Evolutionary conservation across 2,113 vertebrate genomes (phyloP).

Genomic region (Pampusana beccarii): DNA sequence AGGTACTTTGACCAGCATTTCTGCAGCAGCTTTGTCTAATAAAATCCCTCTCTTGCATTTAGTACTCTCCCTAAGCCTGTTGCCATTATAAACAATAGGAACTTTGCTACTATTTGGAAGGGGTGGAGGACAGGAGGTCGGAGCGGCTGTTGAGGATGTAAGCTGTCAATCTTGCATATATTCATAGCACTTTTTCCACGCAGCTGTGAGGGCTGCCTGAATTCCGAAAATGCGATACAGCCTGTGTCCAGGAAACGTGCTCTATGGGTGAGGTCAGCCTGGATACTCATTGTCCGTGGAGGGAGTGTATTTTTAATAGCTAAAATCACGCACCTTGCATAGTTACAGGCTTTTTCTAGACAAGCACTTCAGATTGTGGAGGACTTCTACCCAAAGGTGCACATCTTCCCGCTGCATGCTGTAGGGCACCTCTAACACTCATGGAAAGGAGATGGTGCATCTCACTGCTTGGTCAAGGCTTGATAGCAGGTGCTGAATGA

Average conservation of each 20-base stretch:
- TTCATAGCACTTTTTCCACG: neutral
- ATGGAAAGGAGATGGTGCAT: neutral
- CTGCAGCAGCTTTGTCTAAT: neutral
- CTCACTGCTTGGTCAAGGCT: neutral
- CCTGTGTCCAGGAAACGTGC: accelerated
- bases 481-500: neutral
- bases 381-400: neutral
- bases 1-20: neutral
- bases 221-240: neutral
- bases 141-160: neutral
- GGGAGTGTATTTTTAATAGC: neutral
- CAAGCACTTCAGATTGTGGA: neutral
- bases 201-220: constrained; percentile 26
- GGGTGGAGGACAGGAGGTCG: neutral
- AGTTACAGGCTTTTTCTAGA: neutral
- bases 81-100: neutral
- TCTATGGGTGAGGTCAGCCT: neutral
- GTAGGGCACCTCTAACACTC: neutral
- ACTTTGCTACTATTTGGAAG: neutral
- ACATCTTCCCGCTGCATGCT: neutral
- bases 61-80: neutral
- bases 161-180: neutral
- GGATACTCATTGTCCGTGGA: neutral
- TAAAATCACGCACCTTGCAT: neutral
- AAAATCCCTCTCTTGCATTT: neutral